Conservation (phyloP, 2,797 vertebrate genomes). For the Chelon labrosus region DNA sequence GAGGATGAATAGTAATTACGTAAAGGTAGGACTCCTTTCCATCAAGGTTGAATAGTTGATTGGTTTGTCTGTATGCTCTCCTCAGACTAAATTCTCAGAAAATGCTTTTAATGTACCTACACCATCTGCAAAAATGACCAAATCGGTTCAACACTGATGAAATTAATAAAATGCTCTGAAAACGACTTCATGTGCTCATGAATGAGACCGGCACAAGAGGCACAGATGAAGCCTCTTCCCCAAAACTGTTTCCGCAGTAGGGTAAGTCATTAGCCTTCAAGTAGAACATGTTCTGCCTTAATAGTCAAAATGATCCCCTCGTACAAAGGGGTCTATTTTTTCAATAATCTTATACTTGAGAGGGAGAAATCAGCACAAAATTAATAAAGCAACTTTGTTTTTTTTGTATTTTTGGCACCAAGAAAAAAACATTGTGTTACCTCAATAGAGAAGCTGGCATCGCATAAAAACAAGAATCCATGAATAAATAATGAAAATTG, state of each 20-base stretch:
- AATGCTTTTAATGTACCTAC: no score
- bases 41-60: no score
- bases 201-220: background rate
- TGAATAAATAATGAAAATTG: constrained; percentile 61
- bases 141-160: background rate
- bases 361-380: constrained; percentile 19
- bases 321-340: constrained; percentile 14
- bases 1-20: no score
- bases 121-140: no score
- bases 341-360: constrained; percentile 4
- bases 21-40: no score
- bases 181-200: background rate
- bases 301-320: constrained; percentile 10
- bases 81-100: no score
- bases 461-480: constrained; percentile 36
- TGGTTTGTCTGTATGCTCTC: no score
- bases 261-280: constrained; percentile 15
- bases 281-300: constrained; percentile 17
- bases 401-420: constrained; percentile 10
- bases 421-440: constrained; percentile 8
- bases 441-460: constrained; percentile 24
- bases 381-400: constrained; percentile 12
- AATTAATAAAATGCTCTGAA: background rate
- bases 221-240: background rate
- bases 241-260: no score